phyloP scores from a whole-genome alignment of 2,797 vertebrate species.

The Sternotherus odoratus region DNA sequence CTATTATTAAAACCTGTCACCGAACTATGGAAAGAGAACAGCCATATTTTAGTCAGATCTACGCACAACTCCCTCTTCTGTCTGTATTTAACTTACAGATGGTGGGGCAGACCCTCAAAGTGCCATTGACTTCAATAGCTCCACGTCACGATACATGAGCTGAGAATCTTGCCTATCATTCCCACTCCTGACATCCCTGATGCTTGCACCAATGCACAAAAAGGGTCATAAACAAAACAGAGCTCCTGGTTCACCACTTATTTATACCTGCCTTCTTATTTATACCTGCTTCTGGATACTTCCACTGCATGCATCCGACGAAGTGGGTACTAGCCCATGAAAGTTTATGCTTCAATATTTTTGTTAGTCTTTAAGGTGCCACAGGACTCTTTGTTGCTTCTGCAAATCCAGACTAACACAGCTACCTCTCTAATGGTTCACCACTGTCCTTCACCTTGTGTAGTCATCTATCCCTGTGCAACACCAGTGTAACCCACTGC shows the following conservation, averaged over 20 bases:
- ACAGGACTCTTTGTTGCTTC: too few species aligned
- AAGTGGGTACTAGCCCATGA: too few species aligned
- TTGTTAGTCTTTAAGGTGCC: too few species aligned
- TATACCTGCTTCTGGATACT: too few species aligned
- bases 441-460: background rate
- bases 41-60: background rate
- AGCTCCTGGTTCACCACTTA: fast-evolving
- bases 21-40: background rate
- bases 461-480: background rate
- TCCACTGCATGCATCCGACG: too few species aligned
- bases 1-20: background rate
- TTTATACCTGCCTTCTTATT: too few species aligned
- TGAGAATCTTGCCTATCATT: background rate
- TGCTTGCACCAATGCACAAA: background rate
- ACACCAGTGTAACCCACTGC: background rate
- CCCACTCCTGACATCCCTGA: background rate
- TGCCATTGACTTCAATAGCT: background rate
- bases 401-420: too few species aligned
- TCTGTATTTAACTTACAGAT: background rate
- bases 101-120: background rate
- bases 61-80: background rate
- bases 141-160: background rate
- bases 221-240: background rate
- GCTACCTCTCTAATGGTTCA: too few species aligned
- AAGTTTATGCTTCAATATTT: too few species aligned